Conservation (phyloP, 2,888 invertebrate genomes). For the Eumerus sabulonum region DNA sequence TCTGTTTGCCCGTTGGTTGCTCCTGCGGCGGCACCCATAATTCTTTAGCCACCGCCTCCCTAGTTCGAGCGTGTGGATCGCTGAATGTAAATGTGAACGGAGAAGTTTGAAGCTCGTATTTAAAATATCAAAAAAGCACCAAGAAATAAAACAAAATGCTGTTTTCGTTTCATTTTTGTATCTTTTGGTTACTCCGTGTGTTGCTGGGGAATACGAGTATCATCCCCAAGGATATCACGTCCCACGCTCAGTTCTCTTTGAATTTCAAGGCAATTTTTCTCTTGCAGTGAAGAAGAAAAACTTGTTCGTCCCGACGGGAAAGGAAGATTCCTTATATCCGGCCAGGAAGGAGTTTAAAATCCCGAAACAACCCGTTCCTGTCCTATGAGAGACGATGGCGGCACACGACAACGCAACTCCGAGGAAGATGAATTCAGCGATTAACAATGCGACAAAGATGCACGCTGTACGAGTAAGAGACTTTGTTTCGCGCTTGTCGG, state of each 20-base stretch:
- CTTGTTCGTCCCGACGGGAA: conserved; percentile 41
- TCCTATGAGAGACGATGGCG: not conserved
- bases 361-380: not conserved
- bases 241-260: conserved; percentile 30
- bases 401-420: not conserved
- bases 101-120: conserved; percentile 33
- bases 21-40: conserved; percentile 1
- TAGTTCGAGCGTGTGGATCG: conserved; percentile 7
- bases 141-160: conserved; percentile 13
- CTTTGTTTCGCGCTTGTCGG: conserved; percentile 46
- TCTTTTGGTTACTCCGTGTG: too few relatives aligned
- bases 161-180: conserved; percentile 42
- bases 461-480: conserved; percentile 37
- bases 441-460: conserved; percentile 69
- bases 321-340: conserved; percentile 53
- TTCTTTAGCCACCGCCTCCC: conserved; percentile 23
- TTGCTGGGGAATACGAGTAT: conserved; percentile 26
- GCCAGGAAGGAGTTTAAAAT: conserved; percentile 9
- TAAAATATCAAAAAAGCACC: conserved; percentile 33
- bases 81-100: not conserved
- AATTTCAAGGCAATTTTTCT: conserved; percentile 62
- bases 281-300: conserved; percentile 33
- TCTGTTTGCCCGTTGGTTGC: conserved; percentile 37
- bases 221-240: conserved; percentile 64
- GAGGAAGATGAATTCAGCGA: conserved; percentile 64